These are phyloP conservation scores for Chionoecetes opilio DNA, from an alignment of 1,140 invertebrate genomes.

Conservation along the genomic window DNA sequence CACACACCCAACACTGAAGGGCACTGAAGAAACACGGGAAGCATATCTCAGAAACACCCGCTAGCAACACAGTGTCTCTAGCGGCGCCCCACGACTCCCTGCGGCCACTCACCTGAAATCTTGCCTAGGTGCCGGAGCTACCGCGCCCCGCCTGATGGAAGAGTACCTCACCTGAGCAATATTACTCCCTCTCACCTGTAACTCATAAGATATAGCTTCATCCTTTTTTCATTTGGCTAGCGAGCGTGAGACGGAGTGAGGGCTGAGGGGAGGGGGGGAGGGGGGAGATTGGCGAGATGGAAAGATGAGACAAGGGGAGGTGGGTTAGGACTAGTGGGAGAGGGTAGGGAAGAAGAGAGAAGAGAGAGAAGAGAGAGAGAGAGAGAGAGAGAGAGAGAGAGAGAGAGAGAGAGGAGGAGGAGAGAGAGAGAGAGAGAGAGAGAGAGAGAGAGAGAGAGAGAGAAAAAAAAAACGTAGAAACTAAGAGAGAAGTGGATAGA, in stretches of 20 bases:
- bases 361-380: background rate
- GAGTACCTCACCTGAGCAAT: slow-evolving; percentile 27
- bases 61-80: background rate
- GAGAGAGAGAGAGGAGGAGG: background rate
- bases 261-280: background rate
- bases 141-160: background rate
- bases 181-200: slow-evolving; percentile 28
- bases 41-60: background rate
- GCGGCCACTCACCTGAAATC: background rate
- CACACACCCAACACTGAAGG: background rate
- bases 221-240: slow-evolving; percentile 29
- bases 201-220: slow-evolving; percentile 19
- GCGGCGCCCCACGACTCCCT: background rate
- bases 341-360: background rate
- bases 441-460: slow-evolving; percentile 1
- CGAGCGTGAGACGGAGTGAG: slow-evolving; percentile 3
- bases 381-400: background rate
- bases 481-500: background rate
- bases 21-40: background rate
- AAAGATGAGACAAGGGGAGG: background rate
- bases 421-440: slow-evolving; percentile 46
- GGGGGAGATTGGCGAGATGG: background rate
- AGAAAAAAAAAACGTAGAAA: background rate
- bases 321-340: too few relatives aligned
- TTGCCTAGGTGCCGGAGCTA: background rate